phyloP scores from a whole-genome alignment of 2,113 vertebrate genomes.

The Sander lucioperca region DNA sequence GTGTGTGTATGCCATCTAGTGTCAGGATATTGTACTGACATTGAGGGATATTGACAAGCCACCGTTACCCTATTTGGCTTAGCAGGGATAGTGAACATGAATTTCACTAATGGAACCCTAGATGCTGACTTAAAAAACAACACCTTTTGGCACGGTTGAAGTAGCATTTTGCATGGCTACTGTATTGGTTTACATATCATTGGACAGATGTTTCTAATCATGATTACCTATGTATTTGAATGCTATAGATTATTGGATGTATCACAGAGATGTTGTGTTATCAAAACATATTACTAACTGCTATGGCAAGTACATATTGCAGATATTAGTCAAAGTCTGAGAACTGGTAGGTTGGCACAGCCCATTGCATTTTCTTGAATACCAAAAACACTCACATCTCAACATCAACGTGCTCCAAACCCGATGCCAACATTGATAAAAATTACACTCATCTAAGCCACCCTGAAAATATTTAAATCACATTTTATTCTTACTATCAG shows the following conservation, averaged over 20 bases:
- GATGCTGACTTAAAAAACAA: neutral
- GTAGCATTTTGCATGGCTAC: neutral
- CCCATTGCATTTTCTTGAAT: neutral
- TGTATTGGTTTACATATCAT: neutral
- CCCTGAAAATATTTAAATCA: neutral
- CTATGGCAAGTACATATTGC: neutral
- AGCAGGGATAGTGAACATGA: neutral
- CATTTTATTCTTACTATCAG: neutral
- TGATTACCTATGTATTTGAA: neutral
- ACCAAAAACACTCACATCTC: neutral
- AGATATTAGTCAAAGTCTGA: neutral
- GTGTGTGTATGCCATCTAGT: conserved; percentile 58
- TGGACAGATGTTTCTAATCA: neutral
- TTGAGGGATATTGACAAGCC: neutral
- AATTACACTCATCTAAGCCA: neutral
- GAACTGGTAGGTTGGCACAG: neutral
- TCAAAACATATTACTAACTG: neutral
- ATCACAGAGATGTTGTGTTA: neutral
- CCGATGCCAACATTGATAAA: neutral
- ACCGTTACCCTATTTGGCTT: neutral
- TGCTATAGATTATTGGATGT: neutral
- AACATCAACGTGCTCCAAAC: neutral
- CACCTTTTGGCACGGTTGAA: no score
- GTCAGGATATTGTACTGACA: conserved; percentile 16
- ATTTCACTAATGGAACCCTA: neutral